Evolutionary conservation across 2,888 invertebrate genomes (phyloP), one percentile per base, ranked within the genome.

Genomic region (Campoplex nolae): DNA sequence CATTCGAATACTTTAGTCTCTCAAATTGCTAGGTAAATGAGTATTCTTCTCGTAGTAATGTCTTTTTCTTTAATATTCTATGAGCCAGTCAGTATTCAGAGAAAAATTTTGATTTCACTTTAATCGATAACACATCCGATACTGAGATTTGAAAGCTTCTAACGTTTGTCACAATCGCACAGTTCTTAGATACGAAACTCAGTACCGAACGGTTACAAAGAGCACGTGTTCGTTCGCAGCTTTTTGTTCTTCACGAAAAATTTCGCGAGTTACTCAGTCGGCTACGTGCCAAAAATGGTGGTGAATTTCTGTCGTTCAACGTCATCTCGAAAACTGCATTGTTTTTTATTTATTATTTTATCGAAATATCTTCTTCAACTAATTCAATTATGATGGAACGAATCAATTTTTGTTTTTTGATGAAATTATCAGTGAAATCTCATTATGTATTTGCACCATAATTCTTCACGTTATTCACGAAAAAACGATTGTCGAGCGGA

Each of bases 231-330:
- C 28, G 13, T 35, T 54, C 42, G 9, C 16, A 11, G 7, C 58
- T 28, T 13, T 1, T 74, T 45, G 58, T 45, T 68, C 38, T 62
- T 45, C 45, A 51, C 13, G 28, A 9, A 45, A 67, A 54, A 42
- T 74, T 28, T 45, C 9, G 0, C 42, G 32, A 45, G 4, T 13
- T 16, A 54, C 16, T 78, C 7, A 38, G 13, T 32, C 62, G 78
- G 70, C 86, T 73, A 83, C 65, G 83, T 83, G 79, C 83, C 81
- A 78, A 84, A 80, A 81, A 77, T 9, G 73, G 48, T 67, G 45
- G 75, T 13, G 65, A 76, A 38, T 67, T 75, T 45, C 71, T 35
- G 42, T 78, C 73, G 67, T 84, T 77, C 42, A 77, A 62, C 42
- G 73, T 77, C 84, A 83, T 81, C 18, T 84, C 81, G 68, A 28